phyloP scores from a whole-genome alignment of 2,797 vertebrate genomes.

The Labeo calbasu region DNA sequence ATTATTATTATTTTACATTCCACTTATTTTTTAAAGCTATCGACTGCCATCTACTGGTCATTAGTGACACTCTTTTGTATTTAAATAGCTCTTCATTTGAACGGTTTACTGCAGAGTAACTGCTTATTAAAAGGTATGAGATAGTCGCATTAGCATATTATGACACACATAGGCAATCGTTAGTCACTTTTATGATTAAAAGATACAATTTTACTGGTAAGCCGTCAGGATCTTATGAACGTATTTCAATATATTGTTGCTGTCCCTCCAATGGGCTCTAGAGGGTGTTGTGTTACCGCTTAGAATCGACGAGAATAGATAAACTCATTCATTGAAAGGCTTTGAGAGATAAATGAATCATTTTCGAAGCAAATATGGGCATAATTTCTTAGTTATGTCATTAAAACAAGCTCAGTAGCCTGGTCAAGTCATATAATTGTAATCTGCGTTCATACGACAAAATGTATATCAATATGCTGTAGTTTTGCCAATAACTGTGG shows the following conservation, averaged over 20 bases:
- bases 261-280: slow-evolving; percentile 10
- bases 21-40: background rate
- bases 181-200: background rate
- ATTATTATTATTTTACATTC: background rate
- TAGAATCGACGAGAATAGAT: background rate
- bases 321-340: background rate
- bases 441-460: background rate
- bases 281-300: slow-evolving; percentile 6
- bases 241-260: background rate
- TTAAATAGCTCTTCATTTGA: background rate
- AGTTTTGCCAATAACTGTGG: background rate
- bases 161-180: background rate
- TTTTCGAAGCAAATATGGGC: background rate
- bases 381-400: background rate
- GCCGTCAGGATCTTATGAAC: no score
- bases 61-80: background rate
- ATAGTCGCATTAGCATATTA: background rate
- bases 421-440: background rate
- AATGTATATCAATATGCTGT: background rate
- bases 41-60: slow-evolving; percentile 8
- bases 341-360: background rate
- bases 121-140: background rate
- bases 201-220: background rate
- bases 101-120: background rate
- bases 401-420: background rate